Conservation (phyloP, 2,888 invertebrate species). For the Cerastis leucographa region DNA sequence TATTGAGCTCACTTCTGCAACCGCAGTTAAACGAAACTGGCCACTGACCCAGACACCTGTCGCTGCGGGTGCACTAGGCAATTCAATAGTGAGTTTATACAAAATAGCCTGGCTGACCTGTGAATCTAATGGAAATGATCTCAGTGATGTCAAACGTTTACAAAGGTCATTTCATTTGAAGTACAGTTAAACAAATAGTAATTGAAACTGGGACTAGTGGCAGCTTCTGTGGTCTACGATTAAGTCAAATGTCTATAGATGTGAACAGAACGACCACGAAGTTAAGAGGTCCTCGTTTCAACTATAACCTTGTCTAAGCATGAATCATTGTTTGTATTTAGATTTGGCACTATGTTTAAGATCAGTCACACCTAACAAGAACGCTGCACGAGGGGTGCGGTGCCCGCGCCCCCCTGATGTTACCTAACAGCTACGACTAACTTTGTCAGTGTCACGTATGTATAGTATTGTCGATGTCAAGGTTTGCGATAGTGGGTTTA, state of each 20-base stretch:
- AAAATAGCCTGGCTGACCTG: constrained; percentile 69
- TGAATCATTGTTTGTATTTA: constrained; percentile 84
- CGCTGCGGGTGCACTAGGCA: constrained; percentile 16
- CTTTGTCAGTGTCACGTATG: constrained; percentile 79
- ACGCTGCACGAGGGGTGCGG: constrained; percentile 80
- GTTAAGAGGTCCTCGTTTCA: constrained; percentile 79
- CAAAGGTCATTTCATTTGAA: constrained; percentile 71
- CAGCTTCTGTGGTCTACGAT: constrained; percentile 71
- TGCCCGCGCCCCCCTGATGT: constrained; percentile 73
- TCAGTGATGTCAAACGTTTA: constrained; percentile 74
- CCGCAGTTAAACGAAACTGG: constrained; percentile 36
- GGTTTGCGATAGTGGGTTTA: constrained; percentile 71
- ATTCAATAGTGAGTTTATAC: constrained; percentile 48
- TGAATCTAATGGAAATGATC: constrained; percentile 81
- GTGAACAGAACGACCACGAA: constrained; percentile 69
- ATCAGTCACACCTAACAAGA: constrained; percentile 81
- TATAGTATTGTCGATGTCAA: constrained; percentile 66
- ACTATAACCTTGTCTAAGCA: constrained; percentile 83
- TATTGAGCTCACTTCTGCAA: constrained; percentile 38
- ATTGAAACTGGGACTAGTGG: constrained; percentile 79
- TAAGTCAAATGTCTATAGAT: constrained; percentile 56
- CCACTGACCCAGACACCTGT: constrained; percentile 15
- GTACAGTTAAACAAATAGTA: constrained; percentile 71
- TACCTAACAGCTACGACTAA: constrained; percentile 87
- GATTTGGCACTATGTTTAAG: constrained; percentile 77